phyloP scores from a whole-genome alignment of 1,140 invertebrate species.

The Aphidius ervi region DNA sequence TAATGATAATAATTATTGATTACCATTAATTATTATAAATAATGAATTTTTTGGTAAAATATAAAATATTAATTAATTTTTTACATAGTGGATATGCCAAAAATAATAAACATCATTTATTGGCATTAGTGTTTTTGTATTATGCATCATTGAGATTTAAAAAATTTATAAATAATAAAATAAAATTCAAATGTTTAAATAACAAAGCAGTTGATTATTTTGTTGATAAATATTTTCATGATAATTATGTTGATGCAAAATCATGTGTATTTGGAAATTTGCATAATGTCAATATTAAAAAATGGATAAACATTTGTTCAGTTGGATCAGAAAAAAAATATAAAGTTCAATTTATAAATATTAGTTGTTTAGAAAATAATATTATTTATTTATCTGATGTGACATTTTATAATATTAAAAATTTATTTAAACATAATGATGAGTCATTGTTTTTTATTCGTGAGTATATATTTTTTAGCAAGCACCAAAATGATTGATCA shows the following conservation, averaged over 20 bases:
- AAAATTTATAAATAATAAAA: slow-evolving; percentile 26
- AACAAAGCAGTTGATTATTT: slow-evolving; percentile 29
- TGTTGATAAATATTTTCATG: slow-evolving; percentile 24
- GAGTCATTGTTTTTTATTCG: slow-evolving; percentile 33
- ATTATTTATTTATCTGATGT: slow-evolving; percentile 52
- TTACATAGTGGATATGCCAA: not conserved
- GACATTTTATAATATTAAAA: slow-evolving; percentile 51
- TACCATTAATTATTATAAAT: not conserved
- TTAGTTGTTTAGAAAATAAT: slow-evolving; percentile 25
- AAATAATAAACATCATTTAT: slow-evolving; percentile 15
- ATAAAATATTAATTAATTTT: not conserved
- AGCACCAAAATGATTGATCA: not conserved
- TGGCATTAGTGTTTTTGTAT: slow-evolving; percentile 28
- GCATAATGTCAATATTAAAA: slow-evolving; percentile 13
- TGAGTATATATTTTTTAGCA: slow-evolving; percentile 25
- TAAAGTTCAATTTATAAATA: slow-evolving; percentile 38
- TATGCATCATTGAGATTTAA: slow-evolving; percentile 32
- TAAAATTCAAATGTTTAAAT: slow-evolving; percentile 26
- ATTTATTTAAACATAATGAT: slow-evolving; percentile 27
- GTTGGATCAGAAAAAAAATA: slow-evolving; percentile 34
- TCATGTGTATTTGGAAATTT: slow-evolving; percentile 33
- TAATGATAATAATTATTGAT: too few relatives aligned
- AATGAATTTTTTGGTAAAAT: slow-evolving; percentile 16
- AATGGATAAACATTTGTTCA: slow-evolving; percentile 40
- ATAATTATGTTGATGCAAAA: slow-evolving; percentile 33